Evolutionary conservation across 2,113 vertebrate species (phyloP).

Genomic region (Alouatta palliata): DNA sequence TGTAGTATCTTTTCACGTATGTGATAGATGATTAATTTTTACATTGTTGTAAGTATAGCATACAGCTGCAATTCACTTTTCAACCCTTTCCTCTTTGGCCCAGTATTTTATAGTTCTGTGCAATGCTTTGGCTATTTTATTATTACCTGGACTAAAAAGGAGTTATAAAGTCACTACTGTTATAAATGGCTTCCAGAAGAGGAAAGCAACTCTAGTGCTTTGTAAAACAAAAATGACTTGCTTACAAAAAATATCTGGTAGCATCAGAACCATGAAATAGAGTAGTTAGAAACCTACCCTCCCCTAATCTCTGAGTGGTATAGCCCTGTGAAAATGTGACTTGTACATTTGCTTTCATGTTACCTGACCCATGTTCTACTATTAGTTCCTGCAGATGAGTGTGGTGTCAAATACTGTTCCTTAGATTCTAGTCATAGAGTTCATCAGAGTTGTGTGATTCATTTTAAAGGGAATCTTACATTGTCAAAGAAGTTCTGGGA

Average conservation of each 20-base stretch:
- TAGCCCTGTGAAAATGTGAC: not conserved
- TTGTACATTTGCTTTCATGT: not conserved
- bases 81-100: not conserved
- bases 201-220: not conserved
- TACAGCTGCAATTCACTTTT: not conserved
- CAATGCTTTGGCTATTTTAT: not conserved
- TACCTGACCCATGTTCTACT: not conserved
- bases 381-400: not conserved
- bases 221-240: not conserved
- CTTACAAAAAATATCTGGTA: not conserved
- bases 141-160: not conserved
- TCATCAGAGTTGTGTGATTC: not conserved
- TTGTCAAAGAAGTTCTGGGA: not conserved
- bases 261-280: not conserved
- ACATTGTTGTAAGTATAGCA: not conserved
- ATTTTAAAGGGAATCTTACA: not conserved
- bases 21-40: accelerated
- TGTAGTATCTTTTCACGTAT: not conserved
- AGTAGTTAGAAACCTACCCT: not conserved
- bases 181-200: not conserved
- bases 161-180: not conserved
- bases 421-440: not conserved
- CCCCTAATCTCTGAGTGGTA: not conserved
- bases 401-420: not conserved
- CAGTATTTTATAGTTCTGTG: not conserved